Evolutionary conservation across 2,113 vertebrate genomes (phyloP).

Genomic region (Paraplagusia blochii): DNA sequence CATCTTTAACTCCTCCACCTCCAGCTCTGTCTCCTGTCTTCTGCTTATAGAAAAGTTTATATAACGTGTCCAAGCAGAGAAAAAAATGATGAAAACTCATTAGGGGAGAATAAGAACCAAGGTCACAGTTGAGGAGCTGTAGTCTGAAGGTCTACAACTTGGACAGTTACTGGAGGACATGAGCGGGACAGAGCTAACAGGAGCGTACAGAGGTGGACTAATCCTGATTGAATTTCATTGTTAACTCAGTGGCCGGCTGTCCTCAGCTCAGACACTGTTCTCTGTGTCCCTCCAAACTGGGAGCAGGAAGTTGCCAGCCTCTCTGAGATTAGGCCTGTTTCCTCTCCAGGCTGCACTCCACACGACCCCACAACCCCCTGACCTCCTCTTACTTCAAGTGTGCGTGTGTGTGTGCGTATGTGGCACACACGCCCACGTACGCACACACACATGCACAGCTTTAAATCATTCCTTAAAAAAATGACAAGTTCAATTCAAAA

Average conservation of each 20-base stretch:
- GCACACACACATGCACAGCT: slow-evolving; percentile 20
- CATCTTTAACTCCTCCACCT: too few species aligned
- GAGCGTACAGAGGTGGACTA: slow-evolving; percentile 50
- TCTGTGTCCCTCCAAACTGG: slow-evolving; percentile 71
- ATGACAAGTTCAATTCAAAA: slow-evolving; percentile 68
- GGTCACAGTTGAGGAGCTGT: not conserved
- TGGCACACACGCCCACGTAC: slow-evolving; percentile 56
- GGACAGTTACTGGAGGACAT: slow-evolving; percentile 47
- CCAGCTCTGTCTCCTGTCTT: too few species aligned
- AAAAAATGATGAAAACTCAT: too few species aligned
- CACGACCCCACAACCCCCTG: slow-evolving; percentile 61
- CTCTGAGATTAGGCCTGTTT: slow-evolving; percentile 77
- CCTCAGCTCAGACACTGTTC: slow-evolving; percentile 64
- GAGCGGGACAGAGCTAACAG: slow-evolving; percentile 47
- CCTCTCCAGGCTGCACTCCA: slow-evolving; percentile 71
- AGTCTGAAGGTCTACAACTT: not conserved
- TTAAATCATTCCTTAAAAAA: slow-evolving; percentile 61
- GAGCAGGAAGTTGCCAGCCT: slow-evolving; percentile 80
- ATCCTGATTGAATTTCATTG: slow-evolving; percentile 72
- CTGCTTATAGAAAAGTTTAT: too few species aligned
- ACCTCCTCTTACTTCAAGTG: slow-evolving; percentile 52
- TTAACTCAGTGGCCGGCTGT: slow-evolving; percentile 50
- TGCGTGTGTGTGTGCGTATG: slow-evolving; percentile 64
- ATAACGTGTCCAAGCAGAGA: too few species aligned
- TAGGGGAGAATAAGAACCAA: too few species aligned